phyloP scores from a whole-genome alignment of 2,888 invertebrate genomes.

The Craniophora ligustri region DNA sequence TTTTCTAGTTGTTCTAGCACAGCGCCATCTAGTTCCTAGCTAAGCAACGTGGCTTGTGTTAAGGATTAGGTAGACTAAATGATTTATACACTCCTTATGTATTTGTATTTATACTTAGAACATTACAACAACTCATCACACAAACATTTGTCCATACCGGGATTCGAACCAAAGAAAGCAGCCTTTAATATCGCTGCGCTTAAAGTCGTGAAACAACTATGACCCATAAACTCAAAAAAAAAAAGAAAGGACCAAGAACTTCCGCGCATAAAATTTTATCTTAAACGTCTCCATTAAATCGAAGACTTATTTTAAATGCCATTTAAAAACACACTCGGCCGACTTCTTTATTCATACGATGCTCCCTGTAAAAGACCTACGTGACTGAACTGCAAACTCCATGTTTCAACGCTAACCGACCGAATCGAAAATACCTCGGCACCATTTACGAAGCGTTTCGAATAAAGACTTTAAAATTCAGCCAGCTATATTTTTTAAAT shows the following conservation, averaged over 20 bases:
- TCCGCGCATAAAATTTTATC: constrained; percentile 37
- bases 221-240: constrained; percentile 14
- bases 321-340: constrained; percentile 56
- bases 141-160: no score
- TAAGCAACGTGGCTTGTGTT: no score
- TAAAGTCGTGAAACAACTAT: neutral
- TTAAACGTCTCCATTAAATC: constrained; percentile 54
- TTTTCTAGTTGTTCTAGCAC: no score
- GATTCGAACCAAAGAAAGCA: no score
- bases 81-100: no score
- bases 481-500: constrained; percentile 45
- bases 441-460: constrained; percentile 39
- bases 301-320: constrained; percentile 55
- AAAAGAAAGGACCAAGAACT: constrained; percentile 19
- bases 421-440: constrained; percentile 55
- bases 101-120: no score
- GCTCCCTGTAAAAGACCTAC: constrained; percentile 66
- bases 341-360: constrained; percentile 60
- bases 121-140: no score
- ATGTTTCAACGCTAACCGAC: constrained; percentile 56
- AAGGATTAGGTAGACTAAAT: no score
- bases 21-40: no score
- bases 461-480: constrained; percentile 49
- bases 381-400: constrained; percentile 62
- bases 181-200: no score